These are phyloP conservation scores for Dolomedes plantarius DNA, from an alignment of 2,888 invertebrate species.

Conservation along the genomic window DNA sequence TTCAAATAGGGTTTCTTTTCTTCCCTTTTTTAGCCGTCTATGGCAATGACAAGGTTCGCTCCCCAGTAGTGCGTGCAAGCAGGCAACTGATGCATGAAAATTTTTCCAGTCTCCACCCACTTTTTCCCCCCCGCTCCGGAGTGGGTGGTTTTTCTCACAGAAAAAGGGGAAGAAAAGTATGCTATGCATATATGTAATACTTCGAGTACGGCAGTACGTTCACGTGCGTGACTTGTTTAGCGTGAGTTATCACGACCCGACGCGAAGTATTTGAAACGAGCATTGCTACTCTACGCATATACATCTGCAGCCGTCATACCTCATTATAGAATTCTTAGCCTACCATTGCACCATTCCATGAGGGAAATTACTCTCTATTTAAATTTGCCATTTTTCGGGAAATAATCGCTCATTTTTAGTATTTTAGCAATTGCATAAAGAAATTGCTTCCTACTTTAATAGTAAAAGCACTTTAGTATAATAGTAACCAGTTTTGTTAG, in stretches of 20 bases:
- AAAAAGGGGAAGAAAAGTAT: conserved; percentile 26
- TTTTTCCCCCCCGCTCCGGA: conserved; percentile 28
- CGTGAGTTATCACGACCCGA: conserved; percentile 26
- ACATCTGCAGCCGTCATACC: no score
- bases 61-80: conserved; percentile 53
- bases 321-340: no score
- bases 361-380: no score
- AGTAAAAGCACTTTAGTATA: no score
- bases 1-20: conserved; percentile 59
- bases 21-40: conserved; percentile 30
- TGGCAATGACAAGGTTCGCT: conserved; percentile 64
- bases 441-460: no score
- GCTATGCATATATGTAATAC: conserved; percentile 38
- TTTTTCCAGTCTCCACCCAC: conserved; percentile 44
- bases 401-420: no score
- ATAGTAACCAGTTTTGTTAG: no score
- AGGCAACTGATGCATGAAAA: conserved; percentile 62
- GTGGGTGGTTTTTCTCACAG: conserved; percentile 25
- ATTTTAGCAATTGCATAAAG: no score
- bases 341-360: no score
- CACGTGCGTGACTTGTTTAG: conserved; percentile 7
- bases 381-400: no score
- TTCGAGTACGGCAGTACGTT: not conserved
- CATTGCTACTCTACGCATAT: no score
- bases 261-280: not conserved